These are phyloP conservation scores for Oplegnathus fasciatus DNA, from an alignment of 2,113 vertebrate species.

Conservation along the genomic window DNA sequence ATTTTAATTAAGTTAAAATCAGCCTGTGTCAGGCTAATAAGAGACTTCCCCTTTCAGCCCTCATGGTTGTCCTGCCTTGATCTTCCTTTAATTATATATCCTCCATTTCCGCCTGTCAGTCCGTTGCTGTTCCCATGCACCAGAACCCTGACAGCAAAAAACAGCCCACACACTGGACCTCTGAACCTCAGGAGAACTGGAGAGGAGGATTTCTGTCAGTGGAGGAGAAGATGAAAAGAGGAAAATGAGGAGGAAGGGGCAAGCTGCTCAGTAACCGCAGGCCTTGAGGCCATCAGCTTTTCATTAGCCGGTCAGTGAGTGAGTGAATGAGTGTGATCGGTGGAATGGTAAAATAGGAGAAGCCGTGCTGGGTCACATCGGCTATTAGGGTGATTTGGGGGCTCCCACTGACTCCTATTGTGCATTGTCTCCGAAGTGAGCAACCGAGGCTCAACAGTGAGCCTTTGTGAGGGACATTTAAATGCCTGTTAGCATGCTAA, in stretches of 20 bases:
- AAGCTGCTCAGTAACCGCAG: conserved; percentile 55
- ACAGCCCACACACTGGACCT: conserved; percentile 48
- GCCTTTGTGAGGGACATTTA: conserved; percentile 78
- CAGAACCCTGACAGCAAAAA: conserved; percentile 16
- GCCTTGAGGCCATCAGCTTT: conserved; percentile 73
- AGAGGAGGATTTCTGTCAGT: conserved; percentile 50
- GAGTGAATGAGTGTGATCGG: conserved; percentile 67
- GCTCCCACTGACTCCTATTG: conserved; percentile 75
- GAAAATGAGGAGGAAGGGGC: conserved; percentile 54
- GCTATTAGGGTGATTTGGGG: conserved; percentile 73
- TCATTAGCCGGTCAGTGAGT: conserved; percentile 74
- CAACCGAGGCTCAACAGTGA: conserved; percentile 68
- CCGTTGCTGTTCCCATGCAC: conserved; percentile 46
- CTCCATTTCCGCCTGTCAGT: conserved; percentile 30
- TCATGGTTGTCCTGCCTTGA: conserved; percentile 23
- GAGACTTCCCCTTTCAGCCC: conserved; percentile 29
- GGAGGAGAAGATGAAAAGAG: conserved; percentile 62
- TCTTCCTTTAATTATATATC: conserved; percentile 43
- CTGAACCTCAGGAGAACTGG: conserved; percentile 54
- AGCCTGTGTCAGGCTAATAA: conserved; percentile 40
- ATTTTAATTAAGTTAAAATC: conserved; percentile 65
- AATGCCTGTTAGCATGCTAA: conserved; percentile 80
- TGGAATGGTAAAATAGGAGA: conserved; percentile 61
- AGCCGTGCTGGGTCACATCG: conserved; percentile 60
- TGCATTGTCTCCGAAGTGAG: conserved; percentile 77